Base-by-base conservation (phyloP, 1,140 invertebrate species). In the Nebria ingens region DNA sequence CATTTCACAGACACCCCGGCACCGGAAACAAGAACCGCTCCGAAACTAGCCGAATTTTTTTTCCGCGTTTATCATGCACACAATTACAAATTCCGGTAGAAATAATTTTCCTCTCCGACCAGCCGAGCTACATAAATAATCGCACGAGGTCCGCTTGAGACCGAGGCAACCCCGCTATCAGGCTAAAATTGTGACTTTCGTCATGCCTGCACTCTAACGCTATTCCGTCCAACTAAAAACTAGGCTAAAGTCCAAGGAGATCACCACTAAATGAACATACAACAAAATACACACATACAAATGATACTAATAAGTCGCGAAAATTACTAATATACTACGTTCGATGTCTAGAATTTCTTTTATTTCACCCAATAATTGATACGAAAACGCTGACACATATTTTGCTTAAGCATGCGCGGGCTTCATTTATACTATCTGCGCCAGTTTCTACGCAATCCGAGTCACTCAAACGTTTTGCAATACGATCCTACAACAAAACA, bases 1-100 rank as follows among this genome's bases (percentile, higher is more conserved):
- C 69, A 71, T 71, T 63, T 69, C 68, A 70, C 68, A 69, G 57
- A 69, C 67, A 53, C 52, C 69, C 67, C 68, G 60, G 69, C 67
- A 69, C 66, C 19, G 12, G 21, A 11, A 51, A 51, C 19, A 17
- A 50, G 12, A 50, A 50, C 12, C n/a, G 45, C 19, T 17, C 45
- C 19, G 45, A 50, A 50, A 17, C n/a, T 11, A 11, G 19, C 34
- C 34, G 13, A n/a, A 38, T 38, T 38, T 38, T 38, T n/a, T 38
- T 15, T n/a, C 34, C 17, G n/a, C n/a, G 17, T n/a, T 38, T 38
- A 38, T 38, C 17, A 38, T 15, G 34, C 12, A 12, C 34, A 15
- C 34, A 38, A 38, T n/a, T 15, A 15, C n/a, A n/a, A n/a, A 19
- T 9, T 19, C 19, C 42, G 19, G 42, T 17, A 19, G 17, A n/a